phyloP scores from a whole-genome alignment of 1,140 invertebrate genomes.

The Hylaeus volcanicus region DNA sequence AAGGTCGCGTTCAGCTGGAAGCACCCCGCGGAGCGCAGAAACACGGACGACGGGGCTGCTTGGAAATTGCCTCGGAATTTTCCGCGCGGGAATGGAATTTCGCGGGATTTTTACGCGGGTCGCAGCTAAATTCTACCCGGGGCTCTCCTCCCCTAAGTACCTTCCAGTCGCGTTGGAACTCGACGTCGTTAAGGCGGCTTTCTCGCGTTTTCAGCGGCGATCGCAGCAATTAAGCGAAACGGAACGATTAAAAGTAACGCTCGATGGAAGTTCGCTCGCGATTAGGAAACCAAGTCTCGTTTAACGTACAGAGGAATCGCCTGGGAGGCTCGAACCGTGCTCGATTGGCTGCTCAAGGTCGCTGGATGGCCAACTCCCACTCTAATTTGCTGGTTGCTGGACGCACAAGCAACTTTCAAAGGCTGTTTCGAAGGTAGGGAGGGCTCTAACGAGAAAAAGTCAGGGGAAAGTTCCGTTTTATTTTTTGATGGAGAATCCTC shows the following conservation, averaged over 20 bases:
- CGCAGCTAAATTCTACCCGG: slow-evolving; percentile 7
- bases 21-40: slow-evolving; percentile 41
- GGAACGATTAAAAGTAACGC: slow-evolving; percentile 19
- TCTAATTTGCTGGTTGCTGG: too few species aligned
- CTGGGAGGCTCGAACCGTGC: not conserved
- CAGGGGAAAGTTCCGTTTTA: too few species aligned
- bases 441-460: too few species aligned
- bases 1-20: slow-evolving; percentile 46
- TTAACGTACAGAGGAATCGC: not conserved
- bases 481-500: too few species aligned
- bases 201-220: not conserved
- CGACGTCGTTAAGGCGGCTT: slow-evolving; percentile 18
- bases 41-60: slow-evolving; percentile 5
- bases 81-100: slow-evolving; percentile 30
- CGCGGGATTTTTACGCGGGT: slow-evolving; percentile 31
- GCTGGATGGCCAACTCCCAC: too few species aligned
- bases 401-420: too few species aligned
- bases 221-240: slow-evolving; percentile 7
- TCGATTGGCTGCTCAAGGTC: not conserved
- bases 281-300: not conserved
- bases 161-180: not conserved
- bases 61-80: slow-evolving; percentile 42
- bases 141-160: too few species aligned
- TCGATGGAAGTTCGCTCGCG: not conserved
- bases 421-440: too few species aligned